A percentile compares a stretch with the other conserved stretches of the same genome.
Evolutionary conservation across 2,888 invertebrate species (phyloP).

Genomic region (Alviniconcha strummeri): DNA sequence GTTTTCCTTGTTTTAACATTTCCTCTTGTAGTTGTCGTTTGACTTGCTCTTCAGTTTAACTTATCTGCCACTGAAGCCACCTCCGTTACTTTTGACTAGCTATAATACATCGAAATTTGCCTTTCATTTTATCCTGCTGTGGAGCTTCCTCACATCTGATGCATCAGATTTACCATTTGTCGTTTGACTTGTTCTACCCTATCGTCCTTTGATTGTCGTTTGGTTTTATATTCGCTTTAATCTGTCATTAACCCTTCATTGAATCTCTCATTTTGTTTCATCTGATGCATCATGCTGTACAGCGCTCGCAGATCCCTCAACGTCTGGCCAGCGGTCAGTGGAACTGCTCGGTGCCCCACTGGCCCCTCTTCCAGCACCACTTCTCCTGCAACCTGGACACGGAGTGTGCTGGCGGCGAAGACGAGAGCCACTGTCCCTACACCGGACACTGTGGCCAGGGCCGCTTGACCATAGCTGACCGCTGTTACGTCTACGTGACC

Average conservation of each 20-base stretch:
- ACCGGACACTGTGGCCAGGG: constrained; percentile 7
- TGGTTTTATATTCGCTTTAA: neutral
- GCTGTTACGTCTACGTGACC: neutral
- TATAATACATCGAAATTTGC: too few species aligned
- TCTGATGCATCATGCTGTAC: neutral
- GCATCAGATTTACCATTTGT: neutral
- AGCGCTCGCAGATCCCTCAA: neutral
- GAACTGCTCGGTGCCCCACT: constrained; percentile 13
- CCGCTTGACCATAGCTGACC: neutral
- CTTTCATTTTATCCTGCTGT: too few species aligned
- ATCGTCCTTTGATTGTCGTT: neutral
- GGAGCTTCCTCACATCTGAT: too few species aligned
- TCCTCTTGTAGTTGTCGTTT: too few species aligned
- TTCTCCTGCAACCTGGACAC: neutral
- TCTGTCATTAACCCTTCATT: neutral
- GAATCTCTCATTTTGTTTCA: neutral
- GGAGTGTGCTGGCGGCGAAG: constrained; percentile 1
- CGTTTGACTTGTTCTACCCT: neutral
- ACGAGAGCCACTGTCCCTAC: constrained; percentile 4
- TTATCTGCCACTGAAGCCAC: too few species aligned
- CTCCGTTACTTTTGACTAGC: too few species aligned
- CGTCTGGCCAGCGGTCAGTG: neutral
- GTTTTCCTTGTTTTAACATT: too few species aligned
- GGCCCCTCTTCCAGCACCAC: constrained; percentile 5
- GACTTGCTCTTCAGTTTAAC: too few species aligned